Base-by-base conservation (phyloP, 2,113 vertebrate genomes). In the Protomyctophum bolini region DNA sequence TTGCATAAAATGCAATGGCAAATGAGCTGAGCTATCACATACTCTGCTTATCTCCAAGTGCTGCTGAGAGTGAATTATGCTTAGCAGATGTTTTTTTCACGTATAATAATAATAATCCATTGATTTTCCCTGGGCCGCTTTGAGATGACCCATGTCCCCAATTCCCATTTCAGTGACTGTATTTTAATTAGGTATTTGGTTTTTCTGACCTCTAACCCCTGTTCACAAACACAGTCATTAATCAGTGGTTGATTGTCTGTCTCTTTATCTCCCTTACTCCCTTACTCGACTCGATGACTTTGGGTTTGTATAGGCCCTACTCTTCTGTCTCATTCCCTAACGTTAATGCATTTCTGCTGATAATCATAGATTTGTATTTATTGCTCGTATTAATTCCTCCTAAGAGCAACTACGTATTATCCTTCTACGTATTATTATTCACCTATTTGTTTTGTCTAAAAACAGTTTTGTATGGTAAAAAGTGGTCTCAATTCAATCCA, bases 191-290 rank as follows among this genome's bases (percentile, higher is more conserved):
- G 41, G 49, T 77, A 45, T 80, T 76, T 70, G 58, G 48, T 52
- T 21, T n/a, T 49, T 48, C 5, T 3, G 54, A 33, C 46, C 75
- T 15, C 33, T 82, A 41, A 41, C 33, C 52, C n/a, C 45, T 47
- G 4, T 70, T 52, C 66, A 70, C 51, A 80, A 1, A 54, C 60
- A 55, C 21, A 83, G 68, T 45, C 75, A 78, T 87, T 83, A 47
- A 88, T 83, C 75, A 84, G 0, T 11, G 72, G 78, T 75, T 73
- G 56, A 83, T 75, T 73, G 72, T 56, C 47, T 66, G 67, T 68
- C 56, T 70, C 10, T 41, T 63, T n/a, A 28, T 60, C 33, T 66
- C 45, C 62, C 8, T 49, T 0, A n/a, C 10, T n/a, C n/a, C n/a
- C n/a, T n/a, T n/a, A n/a, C n/a, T n/a, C n/a, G n/a, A 41, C 11